Percentiles rank a stretch among this genome's conserved stretches.
These are phyloP conservation scores for Taenaris catops DNA, from an alignment of 2,888 invertebrate genomes.

Conservation along the genomic window DNA sequence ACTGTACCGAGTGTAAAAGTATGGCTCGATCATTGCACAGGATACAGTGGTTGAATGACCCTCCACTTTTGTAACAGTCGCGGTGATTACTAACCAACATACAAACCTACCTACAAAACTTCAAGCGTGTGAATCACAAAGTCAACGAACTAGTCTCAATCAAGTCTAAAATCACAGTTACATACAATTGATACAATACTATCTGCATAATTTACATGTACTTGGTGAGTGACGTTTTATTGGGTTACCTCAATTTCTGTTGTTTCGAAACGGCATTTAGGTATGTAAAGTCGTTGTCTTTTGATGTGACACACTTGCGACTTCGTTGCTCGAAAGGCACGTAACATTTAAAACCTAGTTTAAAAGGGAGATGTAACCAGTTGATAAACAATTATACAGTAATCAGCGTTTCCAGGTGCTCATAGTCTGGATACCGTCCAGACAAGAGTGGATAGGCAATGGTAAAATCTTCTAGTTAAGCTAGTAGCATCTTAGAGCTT, in stretches of 20 bases:
- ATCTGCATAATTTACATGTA: constrained; percentile 4
- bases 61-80: constrained; percentile 40
- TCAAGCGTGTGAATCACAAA: constrained; percentile 44
- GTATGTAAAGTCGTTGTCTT: too few species aligned
- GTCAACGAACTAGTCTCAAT: constrained; percentile 35
- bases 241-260: constrained; percentile 11
- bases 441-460: too few species aligned
- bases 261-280: constrained; percentile 7
- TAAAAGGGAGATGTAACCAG: too few species aligned
- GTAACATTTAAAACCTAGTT: too few species aligned
- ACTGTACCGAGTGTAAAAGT: too few species aligned
- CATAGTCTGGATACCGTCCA: too few species aligned
- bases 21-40: constrained; percentile 32
- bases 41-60: constrained; percentile 63
- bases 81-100: constrained; percentile 35
- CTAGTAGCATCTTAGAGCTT: too few species aligned
- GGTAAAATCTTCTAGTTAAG: too few species aligned
- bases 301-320: too few species aligned
- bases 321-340: too few species aligned
- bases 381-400: too few species aligned
- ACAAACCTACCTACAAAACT: constrained; percentile 34
- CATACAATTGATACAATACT: constrained; percentile 11
- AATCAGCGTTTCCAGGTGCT: too few species aligned
- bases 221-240: constrained; percentile 1
- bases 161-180: constrained; percentile 9